Percentiles rank a stretch among this genome's conserved stretches.
Conservation (phyloP, 2,797 vertebrate genomes). For the Thripadectes ignobilis region DNA sequence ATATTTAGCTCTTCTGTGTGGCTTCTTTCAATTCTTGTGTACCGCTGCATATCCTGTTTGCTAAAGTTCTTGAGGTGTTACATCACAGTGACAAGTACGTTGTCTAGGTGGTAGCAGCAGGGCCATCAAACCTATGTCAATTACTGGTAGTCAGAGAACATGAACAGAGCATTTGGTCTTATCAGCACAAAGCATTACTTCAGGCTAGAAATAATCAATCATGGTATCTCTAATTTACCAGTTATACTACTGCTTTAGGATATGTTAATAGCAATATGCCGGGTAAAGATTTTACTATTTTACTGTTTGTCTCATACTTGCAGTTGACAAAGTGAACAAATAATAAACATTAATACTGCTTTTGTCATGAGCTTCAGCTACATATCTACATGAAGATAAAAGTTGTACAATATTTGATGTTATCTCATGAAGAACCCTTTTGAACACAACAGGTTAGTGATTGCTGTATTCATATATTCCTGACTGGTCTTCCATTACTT, state of each 20-base stretch:
- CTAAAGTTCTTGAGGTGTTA: not conserved
- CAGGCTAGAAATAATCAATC: not conserved
- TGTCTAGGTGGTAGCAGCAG: not conserved
- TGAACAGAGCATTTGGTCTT: constrained; percentile 26
- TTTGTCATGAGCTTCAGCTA: not conserved
- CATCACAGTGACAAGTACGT: not conserved
- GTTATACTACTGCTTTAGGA: constrained; percentile 24
- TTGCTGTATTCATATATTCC: not conserved
- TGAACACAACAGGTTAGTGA: not conserved
- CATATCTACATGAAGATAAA: not conserved
- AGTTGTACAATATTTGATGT: not conserved
- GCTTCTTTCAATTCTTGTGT: not conserved
- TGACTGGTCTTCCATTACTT: not conserved
- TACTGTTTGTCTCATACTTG: constrained; percentile 3
- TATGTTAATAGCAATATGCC: constrained; percentile 4
- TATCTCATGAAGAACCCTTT: not conserved
- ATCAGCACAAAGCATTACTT: constrained; percentile 46
- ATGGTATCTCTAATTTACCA: constrained; percentile 9
- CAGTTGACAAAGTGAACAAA: not conserved
- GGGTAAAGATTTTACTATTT: not conserved
- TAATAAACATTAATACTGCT: not conserved
- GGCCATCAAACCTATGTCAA: constrained; percentile 5
- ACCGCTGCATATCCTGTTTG: not conserved
- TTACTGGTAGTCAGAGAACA: not conserved
- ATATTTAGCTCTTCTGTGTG: constrained; percentile 9